Evolutionary conservation across 2,113 vertebrate genomes (phyloP).

Genomic region (Tapirus terrestris): DNA sequence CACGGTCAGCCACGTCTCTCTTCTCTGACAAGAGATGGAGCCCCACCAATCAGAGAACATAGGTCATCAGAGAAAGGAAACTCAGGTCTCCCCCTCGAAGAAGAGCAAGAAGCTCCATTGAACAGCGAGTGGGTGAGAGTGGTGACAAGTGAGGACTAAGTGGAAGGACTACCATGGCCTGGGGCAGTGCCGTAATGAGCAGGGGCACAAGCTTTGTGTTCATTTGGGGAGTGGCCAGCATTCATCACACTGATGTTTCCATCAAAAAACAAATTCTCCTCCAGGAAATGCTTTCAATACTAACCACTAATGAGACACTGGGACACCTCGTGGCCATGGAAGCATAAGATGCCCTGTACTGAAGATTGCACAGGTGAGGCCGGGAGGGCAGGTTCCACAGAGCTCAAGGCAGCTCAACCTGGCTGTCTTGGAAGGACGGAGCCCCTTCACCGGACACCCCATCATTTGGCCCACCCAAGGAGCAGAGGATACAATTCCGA

Average conservation of each 20-base stretch:
- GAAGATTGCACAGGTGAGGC: not conserved
- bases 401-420: too few relatives aligned
- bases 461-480: not conserved
- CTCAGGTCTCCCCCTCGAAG: not conserved
- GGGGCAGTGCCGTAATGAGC: too few relatives aligned
- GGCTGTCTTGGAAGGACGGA: not conserved
- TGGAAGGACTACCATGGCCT: not conserved
- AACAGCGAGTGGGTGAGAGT: fast-evolving
- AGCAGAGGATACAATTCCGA: not conserved
- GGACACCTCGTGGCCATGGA: not conserved
- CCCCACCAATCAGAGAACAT: not conserved
- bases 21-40: not conserved
- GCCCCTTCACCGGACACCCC: not conserved
- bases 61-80: not conserved
- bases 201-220: not conserved
- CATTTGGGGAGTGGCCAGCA: fast-evolving
- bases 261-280: not conserved
- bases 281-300: not conserved
- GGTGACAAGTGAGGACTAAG: not conserved
- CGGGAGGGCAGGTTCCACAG: not conserved
- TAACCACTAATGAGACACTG: not conserved
- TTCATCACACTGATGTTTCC: not conserved
- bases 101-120: not conserved
- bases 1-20: not conserved
- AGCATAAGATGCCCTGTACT: too few relatives aligned